A percentile compares a stretch with the other conserved stretches of the same genome.
Conservation (phyloP, 2,113 vertebrate genomes). For the Hippocampus barbouri region DNA sequence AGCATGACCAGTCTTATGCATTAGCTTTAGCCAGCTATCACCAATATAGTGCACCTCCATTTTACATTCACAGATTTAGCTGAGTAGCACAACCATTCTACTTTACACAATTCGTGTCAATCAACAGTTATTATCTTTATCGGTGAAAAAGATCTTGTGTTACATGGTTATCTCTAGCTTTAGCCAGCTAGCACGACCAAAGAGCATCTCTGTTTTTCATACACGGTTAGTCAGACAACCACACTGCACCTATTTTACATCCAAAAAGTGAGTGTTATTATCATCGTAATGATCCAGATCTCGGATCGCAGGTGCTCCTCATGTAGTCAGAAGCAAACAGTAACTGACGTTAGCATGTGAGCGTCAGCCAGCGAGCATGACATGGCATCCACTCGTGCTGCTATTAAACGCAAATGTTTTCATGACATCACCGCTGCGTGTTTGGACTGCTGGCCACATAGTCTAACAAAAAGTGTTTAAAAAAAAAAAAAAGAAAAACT, state of each 20-base stretch:
- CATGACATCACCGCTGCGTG: neutral
- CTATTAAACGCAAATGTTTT: neutral
- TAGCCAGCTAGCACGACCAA: too few relatives aligned
- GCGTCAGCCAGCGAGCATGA: neutral
- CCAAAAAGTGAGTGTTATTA: neutral
- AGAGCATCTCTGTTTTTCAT: too few relatives aligned
- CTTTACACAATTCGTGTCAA: too few relatives aligned
- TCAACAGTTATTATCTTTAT: too few relatives aligned
- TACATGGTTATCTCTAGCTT: too few relatives aligned
- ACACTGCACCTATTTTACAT: neutral
- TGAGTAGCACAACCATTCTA: too few relatives aligned
- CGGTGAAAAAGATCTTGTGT: too few relatives aligned
- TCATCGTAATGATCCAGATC: neutral
- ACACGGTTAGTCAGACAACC: neutral
- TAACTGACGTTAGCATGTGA: neutral
- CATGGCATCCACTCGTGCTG: neutral
- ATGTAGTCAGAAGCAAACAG: neutral
- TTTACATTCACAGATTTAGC: too few relatives aligned
- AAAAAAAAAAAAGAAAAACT: constrained; percentile 3
- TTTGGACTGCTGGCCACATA: neutral
- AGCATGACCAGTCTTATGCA: too few relatives aligned
- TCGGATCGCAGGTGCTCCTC: neutral
- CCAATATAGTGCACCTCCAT: too few relatives aligned
- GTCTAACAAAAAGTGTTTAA: constrained; percentile 3
- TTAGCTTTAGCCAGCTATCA: too few relatives aligned